Evolutionary conservation across 2,113 vertebrate species (phyloP).

Genomic region (Phainopepla nitens): DNA sequence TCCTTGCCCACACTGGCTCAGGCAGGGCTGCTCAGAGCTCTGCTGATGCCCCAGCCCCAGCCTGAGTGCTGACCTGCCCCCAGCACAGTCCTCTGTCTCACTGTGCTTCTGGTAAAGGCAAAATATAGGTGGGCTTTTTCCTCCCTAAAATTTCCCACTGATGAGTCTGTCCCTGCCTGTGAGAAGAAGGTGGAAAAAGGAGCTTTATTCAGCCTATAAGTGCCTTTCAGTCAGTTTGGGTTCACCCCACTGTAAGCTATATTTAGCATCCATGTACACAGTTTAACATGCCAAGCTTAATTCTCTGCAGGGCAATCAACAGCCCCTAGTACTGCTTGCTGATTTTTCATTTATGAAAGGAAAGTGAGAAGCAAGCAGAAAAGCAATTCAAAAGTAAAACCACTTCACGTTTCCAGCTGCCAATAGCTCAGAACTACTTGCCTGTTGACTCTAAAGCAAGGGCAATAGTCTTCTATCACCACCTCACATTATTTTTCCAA

Average conservation of each 20-base stretch:
- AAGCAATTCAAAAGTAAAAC: neutral
- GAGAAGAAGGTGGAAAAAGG: neutral
- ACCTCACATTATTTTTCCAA: conserved; percentile 12
- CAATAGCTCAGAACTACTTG: neutral
- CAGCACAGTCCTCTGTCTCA: fast-evolving
- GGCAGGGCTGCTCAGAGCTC: neutral
- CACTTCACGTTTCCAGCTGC: neutral
- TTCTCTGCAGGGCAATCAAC: neutral
- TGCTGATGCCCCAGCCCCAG: neutral
- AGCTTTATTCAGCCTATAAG: neutral
- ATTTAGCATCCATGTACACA: neutral
- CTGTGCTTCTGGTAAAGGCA: neutral
- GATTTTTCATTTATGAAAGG: neutral
- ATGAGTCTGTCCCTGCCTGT: neutral
- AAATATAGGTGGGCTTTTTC: neutral
- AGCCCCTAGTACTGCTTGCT: neutral
- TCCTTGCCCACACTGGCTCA: neutral
- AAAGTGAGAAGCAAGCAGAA: conserved; percentile 12
- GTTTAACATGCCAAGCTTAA: neutral
- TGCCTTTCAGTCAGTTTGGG: neutral
- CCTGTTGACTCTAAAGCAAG: neutral
- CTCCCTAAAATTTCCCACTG: neutral
- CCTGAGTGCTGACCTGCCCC: neutral
- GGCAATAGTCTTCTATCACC: neutral
- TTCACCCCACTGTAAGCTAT: neutral